These are phyloP conservation scores for Lysandra coridon DNA, from an alignment of 2,888 invertebrate genomes.

Conservation along the genomic window DNA sequence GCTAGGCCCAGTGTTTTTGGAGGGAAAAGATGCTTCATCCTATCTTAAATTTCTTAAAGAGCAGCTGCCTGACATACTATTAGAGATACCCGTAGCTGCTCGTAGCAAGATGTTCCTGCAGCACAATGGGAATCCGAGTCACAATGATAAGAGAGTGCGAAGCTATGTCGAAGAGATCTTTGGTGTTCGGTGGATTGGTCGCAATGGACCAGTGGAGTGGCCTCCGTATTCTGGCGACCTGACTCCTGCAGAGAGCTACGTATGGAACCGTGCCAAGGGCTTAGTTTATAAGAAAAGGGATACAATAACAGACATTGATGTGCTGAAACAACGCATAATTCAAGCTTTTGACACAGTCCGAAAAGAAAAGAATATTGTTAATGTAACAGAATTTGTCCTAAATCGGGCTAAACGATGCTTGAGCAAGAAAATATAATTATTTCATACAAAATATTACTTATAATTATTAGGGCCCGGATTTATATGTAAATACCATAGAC, in stretches of 20 bases:
- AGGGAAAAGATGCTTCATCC: not conserved
- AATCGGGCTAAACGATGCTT: not conserved
- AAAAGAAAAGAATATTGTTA: not conserved
- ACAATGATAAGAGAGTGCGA: not conserved
- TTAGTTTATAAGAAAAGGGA: not conserved
- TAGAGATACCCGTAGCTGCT: not conserved
- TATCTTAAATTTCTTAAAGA: constrained; percentile 1
- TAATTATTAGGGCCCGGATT: too few species aligned
- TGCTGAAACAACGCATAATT: not conserved
- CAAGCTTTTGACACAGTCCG: not conserved
- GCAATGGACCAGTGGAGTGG: not conserved
- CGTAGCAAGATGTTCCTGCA: not conserved
- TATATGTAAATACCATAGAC: too few species aligned
- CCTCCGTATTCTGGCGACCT: not conserved
- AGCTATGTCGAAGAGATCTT: not conserved
- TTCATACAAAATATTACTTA: not conserved
- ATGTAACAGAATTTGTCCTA: not conserved
- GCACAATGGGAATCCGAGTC: not conserved
- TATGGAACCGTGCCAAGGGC: not conserved
- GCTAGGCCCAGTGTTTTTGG: not conserved
- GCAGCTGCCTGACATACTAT: not conserved
- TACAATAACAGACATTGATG: not conserved
- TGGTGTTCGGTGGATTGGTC: not conserved
- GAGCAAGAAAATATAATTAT: not conserved
- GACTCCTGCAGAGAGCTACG: constrained; percentile 4